phyloP scores from a whole-genome alignment of 2,797 vertebrate species.

The Rhabdophis nuchalis region DNA sequence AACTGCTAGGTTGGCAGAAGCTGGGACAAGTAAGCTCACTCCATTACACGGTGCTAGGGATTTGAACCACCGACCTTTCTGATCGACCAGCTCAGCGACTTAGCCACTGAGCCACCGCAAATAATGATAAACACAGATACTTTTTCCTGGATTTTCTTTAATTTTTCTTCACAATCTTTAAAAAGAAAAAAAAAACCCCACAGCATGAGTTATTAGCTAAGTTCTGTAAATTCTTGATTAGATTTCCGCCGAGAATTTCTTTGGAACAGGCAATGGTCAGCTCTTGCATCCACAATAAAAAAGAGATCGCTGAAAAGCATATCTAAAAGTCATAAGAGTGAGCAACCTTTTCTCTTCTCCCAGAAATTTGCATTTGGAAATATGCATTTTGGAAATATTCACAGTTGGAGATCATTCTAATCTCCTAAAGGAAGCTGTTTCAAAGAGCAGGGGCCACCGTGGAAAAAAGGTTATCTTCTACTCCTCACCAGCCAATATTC shows the following conservation, averaged over 20 bases:
- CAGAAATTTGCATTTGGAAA: neutral
- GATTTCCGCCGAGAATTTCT: constrained; percentile 17
- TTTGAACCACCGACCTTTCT: too few species aligned
- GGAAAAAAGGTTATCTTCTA: neutral
- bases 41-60: rapidly evolving
- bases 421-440: neutral
- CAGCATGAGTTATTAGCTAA: neutral
- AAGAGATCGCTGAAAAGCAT: neutral
- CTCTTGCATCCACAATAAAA: neutral
- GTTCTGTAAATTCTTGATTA: constrained; percentile 6
- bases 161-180: neutral
- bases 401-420: neutral
- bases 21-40: too few species aligned
- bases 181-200: neutral
- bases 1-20: too few species aligned
- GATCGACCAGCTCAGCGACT: too few species aligned
- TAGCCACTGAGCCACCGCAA: too few species aligned
- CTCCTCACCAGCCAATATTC: neutral
- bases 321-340: neutral
- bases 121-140: neutral
- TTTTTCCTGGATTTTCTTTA: neutral
- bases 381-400: too few species aligned
- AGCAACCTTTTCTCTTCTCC: too few species aligned
- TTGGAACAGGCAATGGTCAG: constrained; percentile 23
- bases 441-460: neutral